These are phyloP conservation scores for Helobdella robusta DNA, from an alignment of 2,888 invertebrate species.

Conservation along the genomic window DNA sequence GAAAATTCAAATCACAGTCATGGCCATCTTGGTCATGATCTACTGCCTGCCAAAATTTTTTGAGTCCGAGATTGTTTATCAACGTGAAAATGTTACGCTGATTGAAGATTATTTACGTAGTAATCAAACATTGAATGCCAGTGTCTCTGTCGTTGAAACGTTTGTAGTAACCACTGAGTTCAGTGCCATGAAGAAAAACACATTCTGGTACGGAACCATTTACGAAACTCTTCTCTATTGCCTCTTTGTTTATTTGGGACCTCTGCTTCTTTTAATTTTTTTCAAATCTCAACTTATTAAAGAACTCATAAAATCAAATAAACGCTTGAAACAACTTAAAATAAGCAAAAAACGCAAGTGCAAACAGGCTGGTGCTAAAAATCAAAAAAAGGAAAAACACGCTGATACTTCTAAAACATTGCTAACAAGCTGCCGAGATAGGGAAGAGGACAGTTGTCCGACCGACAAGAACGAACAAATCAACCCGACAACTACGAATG, in stretches of 20 bases:
- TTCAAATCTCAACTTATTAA: conserved; percentile 33
- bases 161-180: not conserved
- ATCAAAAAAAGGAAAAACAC: too few relatives aligned
- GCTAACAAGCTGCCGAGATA: too few relatives aligned
- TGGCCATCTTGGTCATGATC: conserved; percentile 29
- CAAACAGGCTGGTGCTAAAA: too few relatives aligned
- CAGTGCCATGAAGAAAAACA: conserved; percentile 22
- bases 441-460: too few relatives aligned
- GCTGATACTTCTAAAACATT: too few relatives aligned
- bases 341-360: too few relatives aligned
- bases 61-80: conserved; percentile 28
- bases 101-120: conserved; percentile 18
- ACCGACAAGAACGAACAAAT: too few relatives aligned
- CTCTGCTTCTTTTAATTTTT: conserved; percentile 33
- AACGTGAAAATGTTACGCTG: conserved; percentile 2
- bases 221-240: conserved; percentile 35
- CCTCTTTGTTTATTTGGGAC: conserved; percentile 35
- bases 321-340: conserved; percentile 28
- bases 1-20: conserved; percentile 30
- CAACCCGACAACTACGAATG: too few relatives aligned
- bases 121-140: not conserved
- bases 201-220: conserved; percentile 31
- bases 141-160: not conserved
- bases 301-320: conserved; percentile 31
- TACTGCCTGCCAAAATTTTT: conserved; percentile 35